A percentile compares a stretch with the other conserved stretches of the same genome.
phyloP scores from a whole-genome alignment of 2,888 invertebrate species.

The Ommatoiulus sabulosus region DNA sequence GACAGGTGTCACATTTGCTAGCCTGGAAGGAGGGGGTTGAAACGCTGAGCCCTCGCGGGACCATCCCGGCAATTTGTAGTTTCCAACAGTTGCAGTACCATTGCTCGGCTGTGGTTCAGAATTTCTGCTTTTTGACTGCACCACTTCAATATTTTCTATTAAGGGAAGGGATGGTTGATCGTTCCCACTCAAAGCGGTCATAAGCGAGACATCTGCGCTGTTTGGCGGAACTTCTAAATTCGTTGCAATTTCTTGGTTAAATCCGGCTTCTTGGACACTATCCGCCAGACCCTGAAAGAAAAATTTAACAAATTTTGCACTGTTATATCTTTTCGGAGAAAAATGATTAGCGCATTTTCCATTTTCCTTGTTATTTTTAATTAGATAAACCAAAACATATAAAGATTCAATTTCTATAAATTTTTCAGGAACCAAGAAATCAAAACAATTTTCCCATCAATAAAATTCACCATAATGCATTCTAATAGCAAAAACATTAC shows the following conservation, averaged over 20 bases:
- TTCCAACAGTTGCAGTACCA: background rate
- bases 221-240: conserved; percentile 55
- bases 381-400: no score
- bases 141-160: conserved; percentile 55
- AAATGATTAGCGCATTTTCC: no score
- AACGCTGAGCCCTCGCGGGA: conserved; percentile 56
- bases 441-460: no score
- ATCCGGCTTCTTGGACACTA: background rate
- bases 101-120: background rate
- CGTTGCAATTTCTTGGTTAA: conserved; percentile 49
- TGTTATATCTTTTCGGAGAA: no score
- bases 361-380: no score
- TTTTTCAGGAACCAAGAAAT: no score
- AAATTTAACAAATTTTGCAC: background rate
- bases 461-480: no score
- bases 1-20: conserved; percentile 44
- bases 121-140: background rate
- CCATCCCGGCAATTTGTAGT: conserved; percentile 47
- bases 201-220: conserved; percentile 12
- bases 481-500: no score
- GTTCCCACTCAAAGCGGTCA: background rate
- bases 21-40: conserved; percentile 41
- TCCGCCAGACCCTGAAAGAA: background rate
- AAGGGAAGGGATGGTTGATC: background rate
- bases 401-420: no score